Conservation (phyloP, 2,797 vertebrate genomes). For the Thaleichthys pacificus region DNA sequence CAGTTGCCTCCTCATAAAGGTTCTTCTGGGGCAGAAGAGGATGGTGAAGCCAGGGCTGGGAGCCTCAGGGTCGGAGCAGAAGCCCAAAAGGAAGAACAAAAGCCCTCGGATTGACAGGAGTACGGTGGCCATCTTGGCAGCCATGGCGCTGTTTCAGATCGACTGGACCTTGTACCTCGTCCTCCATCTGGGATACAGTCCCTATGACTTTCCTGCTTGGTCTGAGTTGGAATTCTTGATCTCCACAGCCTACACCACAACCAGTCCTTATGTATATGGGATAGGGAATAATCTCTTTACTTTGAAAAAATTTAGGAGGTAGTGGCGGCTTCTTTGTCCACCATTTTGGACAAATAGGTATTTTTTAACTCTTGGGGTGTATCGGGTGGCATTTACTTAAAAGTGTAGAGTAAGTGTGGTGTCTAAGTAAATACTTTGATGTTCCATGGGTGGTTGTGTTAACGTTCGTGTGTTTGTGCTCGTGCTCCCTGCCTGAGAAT, state of each 20-base stretch:
- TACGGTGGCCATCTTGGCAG: slow-evolving; percentile 62
- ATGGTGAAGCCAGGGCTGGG: slow-evolving; percentile 27
- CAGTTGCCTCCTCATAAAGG: slow-evolving; percentile 61
- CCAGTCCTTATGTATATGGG: slow-evolving; percentile 74
- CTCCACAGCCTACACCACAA: slow-evolving; percentile 63
- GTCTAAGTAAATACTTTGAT: not conserved
- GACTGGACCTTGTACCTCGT: slow-evolving; percentile 72
- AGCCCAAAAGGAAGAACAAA: slow-evolving; percentile 23
- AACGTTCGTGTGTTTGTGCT: too few relatives aligned
- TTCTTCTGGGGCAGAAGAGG: slow-evolving; percentile 56
- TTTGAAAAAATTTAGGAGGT: slow-evolving; percentile 41
- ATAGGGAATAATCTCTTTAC: slow-evolving; percentile 70
- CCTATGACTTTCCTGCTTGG: slow-evolving; percentile 45
- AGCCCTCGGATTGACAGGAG: slow-evolving; percentile 48
- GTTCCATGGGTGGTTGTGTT: too few relatives aligned
- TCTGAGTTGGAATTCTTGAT: slow-evolving; percentile 70
- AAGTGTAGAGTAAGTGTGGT: not conserved
- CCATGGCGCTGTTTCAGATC: slow-evolving; percentile 73
- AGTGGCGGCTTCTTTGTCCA: not conserved
- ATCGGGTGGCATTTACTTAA: not conserved
- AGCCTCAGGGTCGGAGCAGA: not conserved
- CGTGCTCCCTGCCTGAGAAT: too few relatives aligned
- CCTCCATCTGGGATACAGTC: slow-evolving; percentile 56
- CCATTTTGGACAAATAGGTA: not conserved
- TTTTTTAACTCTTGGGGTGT: not conserved